A percentile compares a stretch with the other conserved stretches of the same genome.
Evolutionary conservation across 2,888 invertebrate genomes (phyloP).

Genomic region (Acleris sparsana): DNA sequence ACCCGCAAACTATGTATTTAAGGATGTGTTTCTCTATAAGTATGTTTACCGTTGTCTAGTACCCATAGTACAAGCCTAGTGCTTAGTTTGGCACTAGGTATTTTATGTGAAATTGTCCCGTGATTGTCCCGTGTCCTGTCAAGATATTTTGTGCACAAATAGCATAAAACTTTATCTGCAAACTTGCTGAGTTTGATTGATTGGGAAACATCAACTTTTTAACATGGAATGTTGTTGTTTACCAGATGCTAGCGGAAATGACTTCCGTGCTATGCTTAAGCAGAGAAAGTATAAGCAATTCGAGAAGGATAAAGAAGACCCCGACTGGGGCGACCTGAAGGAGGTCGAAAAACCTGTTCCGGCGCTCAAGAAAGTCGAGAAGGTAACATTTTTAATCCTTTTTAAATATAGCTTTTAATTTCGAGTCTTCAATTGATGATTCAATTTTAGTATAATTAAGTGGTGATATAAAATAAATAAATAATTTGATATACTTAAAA

Average conservation of each 20-base stretch:
- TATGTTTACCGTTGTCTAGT: too few species aligned
- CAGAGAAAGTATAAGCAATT: constrained; percentile 97
- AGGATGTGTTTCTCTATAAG: too few species aligned
- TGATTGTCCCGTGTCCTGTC: too few species aligned
- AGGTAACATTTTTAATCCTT: constrained; percentile 85
- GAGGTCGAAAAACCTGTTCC: constrained; percentile 94
- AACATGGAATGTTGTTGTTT: constrained; percentile 1
- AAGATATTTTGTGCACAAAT: too few species aligned
- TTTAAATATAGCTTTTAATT: constrained; percentile 2
- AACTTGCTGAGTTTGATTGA: too few species aligned
- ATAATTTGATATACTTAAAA: constrained; percentile 11
- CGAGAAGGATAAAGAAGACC: constrained; percentile 95
- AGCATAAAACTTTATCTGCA: too few species aligned
- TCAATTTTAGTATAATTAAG: constrained; percentile 40
- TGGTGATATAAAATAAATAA: constrained; percentile 65
- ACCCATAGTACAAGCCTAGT: too few species aligned
- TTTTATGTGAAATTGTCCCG: too few species aligned
- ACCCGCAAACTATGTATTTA: too few species aligned
- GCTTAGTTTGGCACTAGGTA: too few species aligned
- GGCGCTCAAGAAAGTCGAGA: constrained; percentile 95
- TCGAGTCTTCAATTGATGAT: not conserved
- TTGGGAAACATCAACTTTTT: too few species aligned
- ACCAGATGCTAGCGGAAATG: constrained; percentile 97
- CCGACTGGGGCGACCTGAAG: constrained; percentile 96
- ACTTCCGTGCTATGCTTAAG: constrained; percentile 99